phyloP scores from a whole-genome alignment of 1,140 invertebrate genomes.

The Aricia agestis region DNA sequence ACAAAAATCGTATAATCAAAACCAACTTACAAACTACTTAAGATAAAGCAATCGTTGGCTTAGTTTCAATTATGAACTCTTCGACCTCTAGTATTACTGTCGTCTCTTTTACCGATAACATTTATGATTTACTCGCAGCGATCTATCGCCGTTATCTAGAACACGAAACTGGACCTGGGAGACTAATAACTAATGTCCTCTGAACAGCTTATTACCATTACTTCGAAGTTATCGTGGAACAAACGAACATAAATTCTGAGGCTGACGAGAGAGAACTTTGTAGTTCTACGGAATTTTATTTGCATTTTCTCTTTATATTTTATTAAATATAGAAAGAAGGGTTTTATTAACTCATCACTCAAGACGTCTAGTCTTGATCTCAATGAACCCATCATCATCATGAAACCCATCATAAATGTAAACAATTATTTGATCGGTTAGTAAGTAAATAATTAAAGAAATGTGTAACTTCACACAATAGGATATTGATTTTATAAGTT shows the following conservation, averaged over 20 bases:
- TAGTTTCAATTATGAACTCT: not conserved
- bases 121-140: not conserved
- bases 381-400: no score
- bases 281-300: not conserved
- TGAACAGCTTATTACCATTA: not conserved
- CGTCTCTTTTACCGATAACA: not conserved
- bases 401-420: no score
- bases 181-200: conserved; percentile 8
- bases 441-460: no score
- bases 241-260: not conserved
- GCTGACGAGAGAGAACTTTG: not conserved
- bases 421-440: no score
- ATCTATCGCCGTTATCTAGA: conserved; percentile 10
- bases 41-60: not conserved
- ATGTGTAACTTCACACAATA: no score
- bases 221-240: not conserved
- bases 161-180: conserved; percentile 13
- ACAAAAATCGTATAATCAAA: no score
- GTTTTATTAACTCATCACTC: no score
- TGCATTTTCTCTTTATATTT: not conserved
- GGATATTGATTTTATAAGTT: no score
- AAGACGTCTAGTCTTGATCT: no score
- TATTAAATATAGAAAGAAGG: no score
- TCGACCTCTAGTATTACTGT: not conserved
- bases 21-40: no score